phyloP scores from a whole-genome alignment of 1,140 invertebrate species.

The Polyergus mexicanus region DNA sequence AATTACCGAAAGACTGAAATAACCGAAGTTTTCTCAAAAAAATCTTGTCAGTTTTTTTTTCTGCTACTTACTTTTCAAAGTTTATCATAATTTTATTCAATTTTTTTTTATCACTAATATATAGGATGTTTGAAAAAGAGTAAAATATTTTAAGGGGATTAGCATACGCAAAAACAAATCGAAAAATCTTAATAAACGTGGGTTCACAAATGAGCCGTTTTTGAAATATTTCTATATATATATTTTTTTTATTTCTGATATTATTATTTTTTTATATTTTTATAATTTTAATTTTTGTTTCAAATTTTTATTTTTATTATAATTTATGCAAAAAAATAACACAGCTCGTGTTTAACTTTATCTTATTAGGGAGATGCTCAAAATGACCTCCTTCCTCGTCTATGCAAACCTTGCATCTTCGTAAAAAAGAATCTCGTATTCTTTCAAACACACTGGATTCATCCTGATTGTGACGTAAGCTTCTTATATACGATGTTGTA shows the following conservation, averaged over 20 bases:
- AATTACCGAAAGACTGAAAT: not conserved
- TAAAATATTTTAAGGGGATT: not conserved
- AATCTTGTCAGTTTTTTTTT: too few relatives aligned
- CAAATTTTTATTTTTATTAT: slow-evolving; percentile 6
- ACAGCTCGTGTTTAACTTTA: not conserved
- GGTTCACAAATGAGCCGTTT: too few relatives aligned
- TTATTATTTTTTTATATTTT: too few relatives aligned
- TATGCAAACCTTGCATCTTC: not conserved
- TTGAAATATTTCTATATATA: too few relatives aligned
- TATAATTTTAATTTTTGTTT: not conserved
- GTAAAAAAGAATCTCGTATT: not conserved
- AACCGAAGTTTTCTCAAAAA: not conserved
- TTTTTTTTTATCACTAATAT: not conserved
- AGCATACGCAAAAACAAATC: not conserved
- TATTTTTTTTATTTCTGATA: too few relatives aligned
- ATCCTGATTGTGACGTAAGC: not conserved
- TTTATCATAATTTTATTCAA: not conserved
- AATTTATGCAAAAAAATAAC: not conserved
- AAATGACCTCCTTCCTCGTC: not conserved
- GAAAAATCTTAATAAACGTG: too few relatives aligned
- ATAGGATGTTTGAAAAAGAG: not conserved
- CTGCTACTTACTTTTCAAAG: not conserved
- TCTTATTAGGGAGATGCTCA: not conserved
- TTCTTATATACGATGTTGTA: not conserved
- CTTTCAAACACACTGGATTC: not conserved